These are phyloP conservation scores for Gorsachius goisagi DNA, from an alignment of 2,113 vertebrate species.

Conservation along the genomic window DNA sequence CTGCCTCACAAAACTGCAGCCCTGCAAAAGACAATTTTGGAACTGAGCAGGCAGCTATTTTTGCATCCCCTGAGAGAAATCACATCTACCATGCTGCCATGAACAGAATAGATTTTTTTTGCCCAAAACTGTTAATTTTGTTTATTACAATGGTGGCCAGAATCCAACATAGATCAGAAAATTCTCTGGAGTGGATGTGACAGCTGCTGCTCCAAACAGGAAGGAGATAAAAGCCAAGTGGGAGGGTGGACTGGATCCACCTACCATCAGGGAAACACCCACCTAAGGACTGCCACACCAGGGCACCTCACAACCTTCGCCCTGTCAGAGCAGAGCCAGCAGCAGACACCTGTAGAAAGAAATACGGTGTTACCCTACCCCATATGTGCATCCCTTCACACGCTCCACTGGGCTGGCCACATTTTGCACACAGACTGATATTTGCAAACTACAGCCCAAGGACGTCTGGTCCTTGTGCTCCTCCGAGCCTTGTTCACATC, in stretches of 20 bases:
- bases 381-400: accelerated
- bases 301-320: neutral
- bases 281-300: neutral
- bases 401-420: accelerated
- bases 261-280: too few species aligned
- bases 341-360: neutral
- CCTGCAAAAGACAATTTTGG: neutral
- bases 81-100: neutral
- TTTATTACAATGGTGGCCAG: neutral
- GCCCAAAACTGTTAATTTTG: neutral
- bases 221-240: neutral
- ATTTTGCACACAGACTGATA: neutral
- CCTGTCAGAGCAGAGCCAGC: neutral
- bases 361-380: neutral
- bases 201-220: neutral
- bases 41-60: neutral
- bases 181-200: neutral
- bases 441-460: neutral
- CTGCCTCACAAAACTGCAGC: neutral
- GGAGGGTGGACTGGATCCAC: neutral
- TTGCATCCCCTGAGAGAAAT: neutral
- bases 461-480: neutral
- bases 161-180: neutral
- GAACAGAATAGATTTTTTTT: neutral
- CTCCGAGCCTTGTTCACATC: neutral